Conservation (phyloP, 2,888 invertebrate genomes). For the Globia sparganii region DNA sequence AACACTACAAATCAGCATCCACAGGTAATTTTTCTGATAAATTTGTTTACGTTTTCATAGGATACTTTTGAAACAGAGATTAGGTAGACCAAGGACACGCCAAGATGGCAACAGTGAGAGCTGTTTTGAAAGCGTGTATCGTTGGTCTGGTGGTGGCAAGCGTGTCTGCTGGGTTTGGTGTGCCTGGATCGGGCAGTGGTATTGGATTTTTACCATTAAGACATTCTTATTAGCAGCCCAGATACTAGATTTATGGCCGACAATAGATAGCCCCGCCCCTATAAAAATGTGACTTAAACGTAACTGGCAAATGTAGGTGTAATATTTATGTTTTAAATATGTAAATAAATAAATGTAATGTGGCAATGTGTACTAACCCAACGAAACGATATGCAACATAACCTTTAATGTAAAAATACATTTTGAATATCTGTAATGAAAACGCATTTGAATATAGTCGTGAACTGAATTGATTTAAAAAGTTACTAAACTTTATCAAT, state of each 20-base stretch:
- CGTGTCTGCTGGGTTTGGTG: too few relatives aligned
- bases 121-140: background rate
- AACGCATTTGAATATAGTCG: too few relatives aligned
- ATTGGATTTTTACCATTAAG: background rate
- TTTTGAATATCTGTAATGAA: background rate
- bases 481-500: slow-evolving; percentile 5
- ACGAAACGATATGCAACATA: background rate
- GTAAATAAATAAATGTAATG: too few relatives aligned
- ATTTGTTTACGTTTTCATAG: background rate
- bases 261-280: too few relatives aligned
- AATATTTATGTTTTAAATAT: too few relatives aligned
- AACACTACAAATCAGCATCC: background rate
- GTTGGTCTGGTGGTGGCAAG: background rate
- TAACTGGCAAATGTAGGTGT: background rate
- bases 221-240: background rate
- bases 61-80: background rate
- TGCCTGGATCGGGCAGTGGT: background rate
- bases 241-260: background rate
- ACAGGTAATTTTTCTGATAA: background rate
- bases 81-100: background rate
- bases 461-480: background rate
- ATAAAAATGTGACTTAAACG: background rate
- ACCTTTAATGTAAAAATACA: background rate
- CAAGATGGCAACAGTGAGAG: background rate
- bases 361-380: background rate